Base-by-base conservation (phyloP, 2,888 invertebrate species). In the Theodoxus fluviatilis region DNA sequence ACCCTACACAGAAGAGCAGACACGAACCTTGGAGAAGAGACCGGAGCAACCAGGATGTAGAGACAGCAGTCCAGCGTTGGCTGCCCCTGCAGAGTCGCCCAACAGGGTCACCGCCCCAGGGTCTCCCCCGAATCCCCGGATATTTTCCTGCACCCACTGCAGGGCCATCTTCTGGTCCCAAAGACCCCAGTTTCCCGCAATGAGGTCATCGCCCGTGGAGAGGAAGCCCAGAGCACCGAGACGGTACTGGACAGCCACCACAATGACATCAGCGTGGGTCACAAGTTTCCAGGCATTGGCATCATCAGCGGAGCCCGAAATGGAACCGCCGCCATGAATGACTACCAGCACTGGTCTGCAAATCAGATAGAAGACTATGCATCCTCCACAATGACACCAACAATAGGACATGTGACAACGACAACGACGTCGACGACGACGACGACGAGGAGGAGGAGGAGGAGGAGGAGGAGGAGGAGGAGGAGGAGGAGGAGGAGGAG, bases 201-300 rank as follows among this genome's bases (percentile, higher is more conserved):
- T 37, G 18, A 63, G 25, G 37, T 37, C 40, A 52, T 67, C 67
- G 35, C 65, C 31, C 15, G 68, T 65, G 38, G 71, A 71, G 49
- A 74, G 68, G 28, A 74, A 70, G 3, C 73, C 73, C 15, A 74
- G 68, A 47, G 65, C 66, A 6, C 71, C 68, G 31, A 74, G 71
- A n/a, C 73, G 63, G 67, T 74, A 74, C 35, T 70, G 68, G 3
- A 69, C 31, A 33, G 69, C 65, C 33, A 74, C 73, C 12, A 74
- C 70, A n/a, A 74, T 65, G 37, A 74, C 25, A 37, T 66, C 55
- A 15, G 68, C 65, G 31, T 70, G 61, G 4, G 71, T 69, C 31
- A 71, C 73, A 35, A 71, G 31, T 31, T 65, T 70, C 47, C 71
- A 67, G n/a, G 71, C 67, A n/a, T n/a, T n/a, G n/a, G n/a, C n/a